Evolutionary conservation across 2,797 vertebrate genomes (phyloP), one percentile per base, ranked within the genome.

Genomic region (Silurus lanzhouensis): DNA sequence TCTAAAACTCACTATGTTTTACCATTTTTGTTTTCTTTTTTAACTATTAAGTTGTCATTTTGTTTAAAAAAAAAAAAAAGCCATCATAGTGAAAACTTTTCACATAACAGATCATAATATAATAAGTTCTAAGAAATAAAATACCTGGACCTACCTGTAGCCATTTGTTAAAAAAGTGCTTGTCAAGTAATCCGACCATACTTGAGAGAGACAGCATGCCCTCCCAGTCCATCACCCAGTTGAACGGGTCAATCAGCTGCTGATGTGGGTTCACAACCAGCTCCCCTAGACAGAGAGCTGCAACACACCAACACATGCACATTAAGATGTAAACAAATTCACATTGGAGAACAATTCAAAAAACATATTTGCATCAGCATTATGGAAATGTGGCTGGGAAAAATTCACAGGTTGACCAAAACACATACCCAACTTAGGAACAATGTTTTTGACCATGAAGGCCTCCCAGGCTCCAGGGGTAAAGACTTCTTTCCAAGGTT

Each of bases 141-240:
- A 48, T 48, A 3, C 46, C 13, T 14, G 25, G 27, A 81, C 83
- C 75, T 58, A 99, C 98, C 96, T 99, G 98, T 64, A 99, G 93
- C 98, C 98, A 99, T 91, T 99, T 99, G 5, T 97, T 94, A 85
- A 99, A 99, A 93, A 99, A 99, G 92, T 99, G 96, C 92, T 99
- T 99, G 88, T 99, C 98, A 3, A 99, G 92, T 48, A 99, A 92
- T 13, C 97, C 97, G 70, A 99, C 96, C 0, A 99, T 95, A 90
- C 97, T 97, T 84, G 98, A 98, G 27, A 95, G 94, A 0, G 98
- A 98, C 85, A 99, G 91, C 98, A 99, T 99, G 6, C 97, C 97
- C 61, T 99, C 97, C 98, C 98, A 99, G 93, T 98, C 98, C 67
- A 99, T 94, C 90, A 98, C 97, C 98, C 98, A 99, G 88, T 97